These are phyloP conservation scores for Delia radicum DNA, from an alignment of 1,140 invertebrate genomes.

Conservation along the genomic window DNA sequence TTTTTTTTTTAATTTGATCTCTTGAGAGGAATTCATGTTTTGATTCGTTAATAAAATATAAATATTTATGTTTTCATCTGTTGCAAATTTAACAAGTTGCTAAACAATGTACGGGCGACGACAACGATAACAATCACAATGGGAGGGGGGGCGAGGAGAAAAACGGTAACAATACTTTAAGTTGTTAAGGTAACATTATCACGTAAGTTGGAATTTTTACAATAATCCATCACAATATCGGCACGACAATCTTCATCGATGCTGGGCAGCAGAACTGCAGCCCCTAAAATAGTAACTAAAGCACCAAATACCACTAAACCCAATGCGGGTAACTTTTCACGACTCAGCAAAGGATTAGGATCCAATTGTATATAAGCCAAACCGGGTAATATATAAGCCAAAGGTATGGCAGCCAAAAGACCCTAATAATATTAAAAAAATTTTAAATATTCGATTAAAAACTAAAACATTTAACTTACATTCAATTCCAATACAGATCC, in stretches of 20 bases:
- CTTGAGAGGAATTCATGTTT: too few species aligned
- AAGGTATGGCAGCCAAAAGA: slow-evolving; percentile 78
- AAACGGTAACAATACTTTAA: neutral
- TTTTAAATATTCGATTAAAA: slow-evolving; percentile 34
- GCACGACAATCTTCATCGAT: slow-evolving; percentile 51
- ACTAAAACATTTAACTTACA: slow-evolving; percentile 60
- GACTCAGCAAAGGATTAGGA: slow-evolving; percentile 68
- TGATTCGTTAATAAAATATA: too few species aligned
- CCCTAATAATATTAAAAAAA: slow-evolving; percentile 61
- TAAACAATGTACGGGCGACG: slow-evolving; percentile 3
- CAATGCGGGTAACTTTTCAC: slow-evolving; percentile 72
- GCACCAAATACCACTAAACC: slow-evolving; percentile 71
- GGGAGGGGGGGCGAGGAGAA: neutral
- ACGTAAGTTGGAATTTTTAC: slow-evolving; percentile 41
- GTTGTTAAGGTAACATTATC: slow-evolving; percentile 36
- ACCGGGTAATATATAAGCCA: slow-evolving; percentile 83
- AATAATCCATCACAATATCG: slow-evolving; percentile 53
- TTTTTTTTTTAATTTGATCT: too few species aligned
- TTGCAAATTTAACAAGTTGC: slow-evolving; percentile 19
- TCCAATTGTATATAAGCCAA: slow-evolving; percentile 78
- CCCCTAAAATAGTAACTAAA: slow-evolving; percentile 68
- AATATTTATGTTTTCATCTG: too few species aligned
- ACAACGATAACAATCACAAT: neutral
- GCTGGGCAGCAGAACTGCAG: slow-evolving; percentile 46
- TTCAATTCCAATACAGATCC: slow-evolving; percentile 84